Percentiles rank a stretch among this genome's conserved stretches.
Evolutionary conservation across 2,888 invertebrate species (phyloP).

Genomic region (Monochamus alternatus): DNA sequence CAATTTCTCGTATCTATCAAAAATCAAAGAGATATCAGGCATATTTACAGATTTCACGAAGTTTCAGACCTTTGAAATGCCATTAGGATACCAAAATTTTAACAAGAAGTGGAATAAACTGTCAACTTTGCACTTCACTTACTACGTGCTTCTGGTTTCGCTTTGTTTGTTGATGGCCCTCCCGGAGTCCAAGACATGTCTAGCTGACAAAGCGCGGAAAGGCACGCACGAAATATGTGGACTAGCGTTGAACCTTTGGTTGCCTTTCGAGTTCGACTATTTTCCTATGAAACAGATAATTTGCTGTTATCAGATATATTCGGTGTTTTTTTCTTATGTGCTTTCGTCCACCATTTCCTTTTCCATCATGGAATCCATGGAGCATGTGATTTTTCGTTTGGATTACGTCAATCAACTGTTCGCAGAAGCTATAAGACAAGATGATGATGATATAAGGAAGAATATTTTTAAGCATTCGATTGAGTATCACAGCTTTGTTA

Average conservation of each 20-base stretch:
- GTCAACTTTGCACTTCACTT: background rate
- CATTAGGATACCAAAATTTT: conserved; percentile 3
- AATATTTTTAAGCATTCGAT: conserved; percentile 1
- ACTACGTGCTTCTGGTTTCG: background rate
- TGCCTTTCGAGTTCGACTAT: conserved; percentile 22
- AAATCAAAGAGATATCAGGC: background rate
- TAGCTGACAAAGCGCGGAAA: background rate
- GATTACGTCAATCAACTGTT: conserved; percentile 24
- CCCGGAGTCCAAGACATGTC: conserved; percentile 6
- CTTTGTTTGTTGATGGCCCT: background rate
- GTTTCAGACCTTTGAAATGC: conserved; percentile 24
- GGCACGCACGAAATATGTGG: conserved; percentile 14
- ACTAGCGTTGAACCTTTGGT: conserved; percentile 14
- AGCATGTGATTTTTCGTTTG: conserved; percentile 31
- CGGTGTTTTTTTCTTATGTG: conserved; percentile 19
- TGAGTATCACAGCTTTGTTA: conserved; percentile 29
- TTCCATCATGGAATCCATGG: conserved; percentile 31
- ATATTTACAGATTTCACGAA: conserved; percentile 21
- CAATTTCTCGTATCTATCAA: conserved; percentile 29
- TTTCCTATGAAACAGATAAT: conserved; percentile 30
- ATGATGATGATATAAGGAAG: conserved; percentile 2
- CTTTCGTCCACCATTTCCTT: conserved; percentile 31
- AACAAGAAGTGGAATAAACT: conserved; percentile 24
- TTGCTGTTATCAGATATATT: conserved; percentile 7
- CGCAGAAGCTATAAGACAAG: conserved; percentile 19